Evolutionary conservation across 2,888 invertebrate genomes (phyloP), one percentile per base, ranked within the genome.

Genomic region (Eupithecia vulgata): DNA sequence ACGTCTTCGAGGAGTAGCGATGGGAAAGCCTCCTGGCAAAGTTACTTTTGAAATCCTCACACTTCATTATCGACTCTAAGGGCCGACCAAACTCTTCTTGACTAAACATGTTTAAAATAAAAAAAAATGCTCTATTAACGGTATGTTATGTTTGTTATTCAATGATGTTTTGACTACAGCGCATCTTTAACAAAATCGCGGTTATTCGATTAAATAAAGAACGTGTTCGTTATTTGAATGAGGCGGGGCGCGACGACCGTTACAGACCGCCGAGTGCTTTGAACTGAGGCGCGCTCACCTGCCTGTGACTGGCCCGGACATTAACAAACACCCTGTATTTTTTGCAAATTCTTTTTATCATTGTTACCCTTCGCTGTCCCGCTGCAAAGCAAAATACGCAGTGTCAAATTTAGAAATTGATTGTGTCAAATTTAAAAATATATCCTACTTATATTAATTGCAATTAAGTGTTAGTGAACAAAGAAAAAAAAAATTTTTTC

Each of bases 1-100:
- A 85, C 35, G 91, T 81, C 77, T 87, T 88, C 75, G 90, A 85
- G 74, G 83, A 89, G 80, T 91, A 94, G 71, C 94, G 87, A 81
- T 93, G 91, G n/a, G 94, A 94, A 70, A 94, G 88, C 78, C 88
- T 91, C 81, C 94, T 89, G 1, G 94, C 94, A 77, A 94, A 94
- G 83, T 93, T 94, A 78, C 94, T 94, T 78, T 94, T 94, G 80
- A 94, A 94, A 81, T 94, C 92, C 78, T 93, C 93, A 82, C 93
- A 93, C 81, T 89, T 88, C 94, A 94, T 94, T 76, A 94, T 92
- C 25, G 93, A 91, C 85, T 94, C 94, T 68, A 94, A 93, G 66
- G 94, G 91, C 79, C 85, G 88, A 76, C 87, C 88, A 78, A 93
- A 93, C 83, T 89, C 92, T 69, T 90, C 90, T 12, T 66, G 21